Percentiles rank a stretch among this genome's conserved stretches.
These are phyloP conservation scores for Bufotes viridis DNA, from an alignment of 2,797 vertebrate species.

Conservation along the genomic window DNA sequence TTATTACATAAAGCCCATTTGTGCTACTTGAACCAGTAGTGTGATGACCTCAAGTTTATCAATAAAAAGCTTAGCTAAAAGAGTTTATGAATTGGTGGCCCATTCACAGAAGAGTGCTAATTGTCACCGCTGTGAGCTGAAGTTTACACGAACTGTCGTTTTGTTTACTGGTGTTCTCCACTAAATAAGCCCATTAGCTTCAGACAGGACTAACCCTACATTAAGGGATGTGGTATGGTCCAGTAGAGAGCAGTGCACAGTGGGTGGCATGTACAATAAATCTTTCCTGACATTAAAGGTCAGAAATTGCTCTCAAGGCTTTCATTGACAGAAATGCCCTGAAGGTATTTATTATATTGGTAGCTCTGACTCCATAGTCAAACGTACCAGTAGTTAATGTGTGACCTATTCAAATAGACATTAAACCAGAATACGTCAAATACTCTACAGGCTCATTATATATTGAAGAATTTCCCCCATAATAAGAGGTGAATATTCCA, in stretches of 20 bases:
- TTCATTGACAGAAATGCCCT: conserved; percentile 9
- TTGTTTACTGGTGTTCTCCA: conserved; percentile 13
- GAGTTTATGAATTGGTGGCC: not conserved
- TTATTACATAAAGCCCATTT: conserved; percentile 8
- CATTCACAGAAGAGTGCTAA: conserved; percentile 27
- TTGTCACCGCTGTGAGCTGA: not conserved
- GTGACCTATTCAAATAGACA: not conserved
- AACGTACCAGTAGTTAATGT: not conserved
- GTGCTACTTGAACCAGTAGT: not conserved
- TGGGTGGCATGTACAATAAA: conserved; percentile 49
- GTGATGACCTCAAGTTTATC: conserved; percentile 11
- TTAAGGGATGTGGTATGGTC: not conserved
- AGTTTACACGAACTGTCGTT: not conserved
- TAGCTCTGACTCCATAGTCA: not conserved
- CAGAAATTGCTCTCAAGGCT: conserved; percentile 23
- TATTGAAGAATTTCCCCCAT: not conserved
- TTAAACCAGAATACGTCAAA: not conserved
- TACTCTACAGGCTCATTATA: not conserved
- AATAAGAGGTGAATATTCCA: not conserved
- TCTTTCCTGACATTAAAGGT: conserved; percentile 35
- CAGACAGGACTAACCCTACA: not conserved
- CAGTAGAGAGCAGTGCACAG: not conserved
- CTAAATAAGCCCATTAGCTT: conserved; percentile 11
- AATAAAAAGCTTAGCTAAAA: conserved; percentile 20
- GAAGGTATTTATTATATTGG: conserved; percentile 29